Conservation (phyloP, 2,113 vertebrate genomes). For the Myiagra hebetior region DNA sequence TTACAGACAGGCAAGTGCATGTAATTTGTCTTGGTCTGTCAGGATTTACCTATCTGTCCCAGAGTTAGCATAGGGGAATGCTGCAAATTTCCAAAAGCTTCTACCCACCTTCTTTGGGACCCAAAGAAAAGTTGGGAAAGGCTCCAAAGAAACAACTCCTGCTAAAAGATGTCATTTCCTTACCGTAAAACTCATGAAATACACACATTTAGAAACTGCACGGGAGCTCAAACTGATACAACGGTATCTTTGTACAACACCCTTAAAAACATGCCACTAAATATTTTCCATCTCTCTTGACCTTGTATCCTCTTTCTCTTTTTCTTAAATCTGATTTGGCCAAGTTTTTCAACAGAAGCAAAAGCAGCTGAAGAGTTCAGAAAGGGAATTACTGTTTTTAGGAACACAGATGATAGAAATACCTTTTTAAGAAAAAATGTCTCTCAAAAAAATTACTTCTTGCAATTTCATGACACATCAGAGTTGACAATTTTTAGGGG, state of each 20-base stretch:
- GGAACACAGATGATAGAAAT: background rate
- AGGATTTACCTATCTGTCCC: constrained; percentile 28
- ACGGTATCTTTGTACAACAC: background rate
- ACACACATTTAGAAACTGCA: background rate
- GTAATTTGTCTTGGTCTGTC: constrained; percentile 34
- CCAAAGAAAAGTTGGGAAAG: background rate
- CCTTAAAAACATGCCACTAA: background rate
- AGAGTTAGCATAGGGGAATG: background rate
- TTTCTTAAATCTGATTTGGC: background rate
- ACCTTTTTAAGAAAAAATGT: background rate
- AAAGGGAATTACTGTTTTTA: background rate
- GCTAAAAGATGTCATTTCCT: background rate
- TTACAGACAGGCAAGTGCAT: constrained; percentile 22
- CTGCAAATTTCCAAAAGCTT: background rate
- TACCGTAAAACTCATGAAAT: background rate
- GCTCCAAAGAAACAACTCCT: background rate
- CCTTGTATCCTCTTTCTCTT: background rate
- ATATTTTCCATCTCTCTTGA: background rate
- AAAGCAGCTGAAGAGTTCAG: background rate
- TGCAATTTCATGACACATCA: background rate
- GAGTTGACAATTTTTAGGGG: background rate
- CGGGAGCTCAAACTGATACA: background rate
- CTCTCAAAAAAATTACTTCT: background rate
- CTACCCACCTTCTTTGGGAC: background rate
- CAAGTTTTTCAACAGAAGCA: background rate